Conservation (phyloP, 2,888 invertebrate species). For the Alloplasta piceator region DNA sequence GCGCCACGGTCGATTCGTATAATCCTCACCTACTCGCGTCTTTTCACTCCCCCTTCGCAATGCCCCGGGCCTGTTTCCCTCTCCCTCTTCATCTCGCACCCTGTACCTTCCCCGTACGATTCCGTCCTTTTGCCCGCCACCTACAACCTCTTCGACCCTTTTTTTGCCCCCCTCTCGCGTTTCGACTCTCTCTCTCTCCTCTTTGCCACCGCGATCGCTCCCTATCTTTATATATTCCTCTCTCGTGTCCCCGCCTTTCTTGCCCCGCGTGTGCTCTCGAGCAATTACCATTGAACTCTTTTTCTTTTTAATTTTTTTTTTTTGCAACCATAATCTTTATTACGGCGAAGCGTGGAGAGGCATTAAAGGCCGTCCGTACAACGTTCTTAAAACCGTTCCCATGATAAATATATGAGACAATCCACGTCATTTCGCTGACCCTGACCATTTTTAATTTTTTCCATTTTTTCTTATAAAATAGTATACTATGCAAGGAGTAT, state of each 20-base stretch:
- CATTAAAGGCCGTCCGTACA: conserved; percentile 25
- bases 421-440: too few relatives aligned
- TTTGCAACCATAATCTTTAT: conserved; percentile 51
- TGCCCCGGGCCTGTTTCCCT: conserved; percentile 50
- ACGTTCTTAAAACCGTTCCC: conserved; percentile 28
- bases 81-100: conserved; percentile 66
- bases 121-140: conserved; percentile 59
- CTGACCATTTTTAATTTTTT: too few relatives aligned
- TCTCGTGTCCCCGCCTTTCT: conserved; percentile 16
- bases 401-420: neutral
- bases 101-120: conserved; percentile 54
- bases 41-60: conserved; percentile 65
- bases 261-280: conserved; percentile 44
- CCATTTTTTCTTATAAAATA: too few relatives aligned
- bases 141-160: conserved; percentile 61
- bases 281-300: conserved; percentile 68
- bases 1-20: conserved; percentile 77
- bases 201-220: conserved; percentile 30
- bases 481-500: too few relatives aligned
- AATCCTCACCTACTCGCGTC: conserved; percentile 77
- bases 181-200: conserved; percentile 57
- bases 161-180: conserved; percentile 54
- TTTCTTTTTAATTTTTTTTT: conserved; percentile 23
- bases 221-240: conserved; percentile 34
- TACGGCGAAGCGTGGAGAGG: conserved; percentile 36